Evolutionary conservation across 2,797 vertebrate genomes (phyloP).

Genomic region (Tarsius wallacei): DNA sequence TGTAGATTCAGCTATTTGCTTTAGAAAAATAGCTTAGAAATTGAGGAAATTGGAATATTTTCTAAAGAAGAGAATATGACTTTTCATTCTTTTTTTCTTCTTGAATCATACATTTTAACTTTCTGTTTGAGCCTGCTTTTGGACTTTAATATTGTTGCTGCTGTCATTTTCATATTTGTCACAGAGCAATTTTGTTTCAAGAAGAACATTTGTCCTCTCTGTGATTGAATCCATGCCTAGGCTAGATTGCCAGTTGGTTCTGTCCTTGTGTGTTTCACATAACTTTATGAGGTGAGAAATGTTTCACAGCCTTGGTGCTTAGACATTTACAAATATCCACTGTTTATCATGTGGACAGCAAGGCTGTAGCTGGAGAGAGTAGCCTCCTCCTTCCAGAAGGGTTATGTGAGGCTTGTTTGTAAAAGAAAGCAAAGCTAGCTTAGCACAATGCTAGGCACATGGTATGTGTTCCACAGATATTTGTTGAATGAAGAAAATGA

Average conservation of each 20-base stretch:
- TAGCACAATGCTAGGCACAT: not conserved
- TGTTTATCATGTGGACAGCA: not conserved
- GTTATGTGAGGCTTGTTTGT: not conserved
- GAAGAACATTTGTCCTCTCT: constrained; percentile 34
- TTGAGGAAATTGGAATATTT: not conserved
- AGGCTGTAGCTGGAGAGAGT: not conserved
- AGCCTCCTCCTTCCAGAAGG: not conserved
- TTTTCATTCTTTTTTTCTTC: constrained; percentile 3
- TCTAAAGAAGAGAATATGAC: not conserved
- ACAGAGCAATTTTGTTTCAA: constrained; percentile 45
- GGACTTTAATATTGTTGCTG: not conserved
- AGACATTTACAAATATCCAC: not conserved
- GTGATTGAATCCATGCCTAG: not conserved
- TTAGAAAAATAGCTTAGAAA: constrained; percentile 38
- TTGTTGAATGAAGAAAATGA: constrained; percentile 23
- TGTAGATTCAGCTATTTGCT: not conserved
- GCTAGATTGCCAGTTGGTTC: constrained; percentile 48
- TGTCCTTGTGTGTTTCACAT: not conserved
- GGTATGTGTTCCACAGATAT: not conserved
- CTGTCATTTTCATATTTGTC: constrained; percentile 4
- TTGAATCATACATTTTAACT: not conserved
- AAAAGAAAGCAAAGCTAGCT: constrained; percentile 27
- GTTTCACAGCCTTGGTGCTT: constrained; percentile 26
- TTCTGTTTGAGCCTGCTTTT: constrained; percentile 43
- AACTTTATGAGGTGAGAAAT: constrained; percentile 62